phyloP scores from a whole-genome alignment of 1,140 invertebrate genomes.

The Ceratosolen fusciceps region DNA sequence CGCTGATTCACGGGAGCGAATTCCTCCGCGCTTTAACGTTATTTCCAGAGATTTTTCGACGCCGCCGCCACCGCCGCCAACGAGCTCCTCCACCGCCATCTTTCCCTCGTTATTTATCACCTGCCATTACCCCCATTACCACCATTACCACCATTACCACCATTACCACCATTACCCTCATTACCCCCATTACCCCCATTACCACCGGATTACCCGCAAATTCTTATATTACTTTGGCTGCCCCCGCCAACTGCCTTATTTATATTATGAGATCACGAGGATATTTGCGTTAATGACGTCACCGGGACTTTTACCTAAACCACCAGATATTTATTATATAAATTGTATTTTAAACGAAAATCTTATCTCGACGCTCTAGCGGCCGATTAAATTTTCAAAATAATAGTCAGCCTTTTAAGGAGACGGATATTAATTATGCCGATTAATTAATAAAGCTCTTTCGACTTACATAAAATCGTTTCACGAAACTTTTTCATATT shows the following conservation, averaged over 20 bases:
- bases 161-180: too few relatives aligned
- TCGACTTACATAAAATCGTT: constrained; percentile 10
- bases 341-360: neutral
- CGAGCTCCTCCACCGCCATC: too few relatives aligned
- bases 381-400: neutral
- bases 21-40: neutral
- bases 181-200: too few relatives aligned
- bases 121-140: too few relatives aligned
- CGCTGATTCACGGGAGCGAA: neutral
- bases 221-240: too few relatives aligned
- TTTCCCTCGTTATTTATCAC: too few relatives aligned
- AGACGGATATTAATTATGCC: neutral
- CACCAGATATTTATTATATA: constrained; percentile 6
- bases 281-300: neutral
- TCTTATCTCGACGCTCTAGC: neutral
- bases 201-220: too few relatives aligned
- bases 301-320: neutral
- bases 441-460: constrained; percentile 17
- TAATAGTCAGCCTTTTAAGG: neutral
- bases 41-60: too few relatives aligned
- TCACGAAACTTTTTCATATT: neutral
- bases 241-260: neutral
- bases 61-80: too few relatives aligned
- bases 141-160: too few relatives aligned
- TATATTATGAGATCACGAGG: neutral